These are phyloP conservation scores for Anastrepha ludens DNA, from an alignment of 1,140 invertebrate genomes.

Conservation along the genomic window DNA sequence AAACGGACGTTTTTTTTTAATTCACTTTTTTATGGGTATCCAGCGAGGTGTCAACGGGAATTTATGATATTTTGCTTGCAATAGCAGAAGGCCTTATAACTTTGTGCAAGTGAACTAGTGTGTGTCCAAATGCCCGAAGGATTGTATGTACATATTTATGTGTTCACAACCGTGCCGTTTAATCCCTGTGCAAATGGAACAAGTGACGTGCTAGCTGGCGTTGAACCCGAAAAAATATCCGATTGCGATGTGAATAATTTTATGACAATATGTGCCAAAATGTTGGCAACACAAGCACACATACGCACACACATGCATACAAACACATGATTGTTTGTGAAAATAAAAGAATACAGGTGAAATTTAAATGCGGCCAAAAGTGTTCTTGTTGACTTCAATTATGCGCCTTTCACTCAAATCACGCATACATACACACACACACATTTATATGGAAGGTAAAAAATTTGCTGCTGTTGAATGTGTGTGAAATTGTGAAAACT, in stretches of 20 bases:
- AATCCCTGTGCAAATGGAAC: conserved; percentile 32
- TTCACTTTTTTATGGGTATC: background rate
- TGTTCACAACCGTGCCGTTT: background rate
- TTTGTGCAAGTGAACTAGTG: too few species aligned
- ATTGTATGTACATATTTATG: background rate
- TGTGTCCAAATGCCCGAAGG: background rate
- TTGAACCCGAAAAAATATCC: conserved; percentile 34
- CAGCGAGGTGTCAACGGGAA: background rate
- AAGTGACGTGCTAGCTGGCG: background rate
- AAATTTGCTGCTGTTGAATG: background rate
- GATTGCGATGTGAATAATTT: conserved; percentile 68
- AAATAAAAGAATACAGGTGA: background rate
- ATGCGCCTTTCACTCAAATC: conserved; percentile 55
- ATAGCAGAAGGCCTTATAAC: background rate
- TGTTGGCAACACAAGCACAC: conserved; percentile 53
- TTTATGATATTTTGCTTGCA: conserved; percentile 17
- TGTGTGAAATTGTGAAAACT: background rate
- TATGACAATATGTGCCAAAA: conserved; percentile 73
- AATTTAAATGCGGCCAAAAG: conserved; percentile 50
- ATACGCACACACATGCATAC: background rate
- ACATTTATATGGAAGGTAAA: background rate
- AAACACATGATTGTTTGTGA: background rate
- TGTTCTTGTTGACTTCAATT: conserved; percentile 62
- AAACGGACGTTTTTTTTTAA: background rate
- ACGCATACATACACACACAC: background rate